A percentile compares a stretch with the other conserved stretches of the same genome.
Conservation (phyloP, 2,888 invertebrate genomes). For the Orthonevra nobilis region DNA sequence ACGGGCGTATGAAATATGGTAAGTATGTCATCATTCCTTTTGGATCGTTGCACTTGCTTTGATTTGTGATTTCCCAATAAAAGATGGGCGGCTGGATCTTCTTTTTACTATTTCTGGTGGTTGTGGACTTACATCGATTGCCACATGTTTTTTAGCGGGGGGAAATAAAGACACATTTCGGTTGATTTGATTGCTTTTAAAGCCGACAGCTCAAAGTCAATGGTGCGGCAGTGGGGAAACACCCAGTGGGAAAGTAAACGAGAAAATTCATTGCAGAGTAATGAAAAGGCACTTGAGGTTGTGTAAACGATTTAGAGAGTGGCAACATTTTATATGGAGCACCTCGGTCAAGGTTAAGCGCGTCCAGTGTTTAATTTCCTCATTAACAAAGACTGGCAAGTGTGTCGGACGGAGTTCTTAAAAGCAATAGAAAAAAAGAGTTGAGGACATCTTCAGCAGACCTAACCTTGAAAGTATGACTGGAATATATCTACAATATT, state of each 20-base stretch:
- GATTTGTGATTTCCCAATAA: slow-evolving; percentile 53
- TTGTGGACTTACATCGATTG: slow-evolving; percentile 11
- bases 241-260: slow-evolving; percentile 23
- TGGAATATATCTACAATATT: too few relatives aligned
- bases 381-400: too few relatives aligned
- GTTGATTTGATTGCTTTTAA: too few relatives aligned
- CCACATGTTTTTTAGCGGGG: not conserved
- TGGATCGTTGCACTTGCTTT: slow-evolving; percentile 41
- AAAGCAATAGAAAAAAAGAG: too few relatives aligned
- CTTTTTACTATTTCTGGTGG: not conserved
- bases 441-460: too few relatives aligned
- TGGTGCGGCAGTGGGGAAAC: slow-evolving; percentile 15
- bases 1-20: not conserved
- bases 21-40: slow-evolving; percentile 48
- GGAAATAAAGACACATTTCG: too few relatives aligned
- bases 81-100: not conserved
- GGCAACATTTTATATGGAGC: slow-evolving; percentile 4
- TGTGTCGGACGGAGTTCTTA: too few relatives aligned
- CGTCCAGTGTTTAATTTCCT: too few relatives aligned
- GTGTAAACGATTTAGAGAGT: too few relatives aligned
- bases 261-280: slow-evolving; percentile 17
- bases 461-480: too few relatives aligned
- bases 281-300: not conserved
- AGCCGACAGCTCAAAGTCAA: slow-evolving; percentile 48
- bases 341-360: slow-evolving; percentile 29